phyloP scores from a whole-genome alignment of 2,888 invertebrate genomes.

The Rhodophaea formosa region DNA sequence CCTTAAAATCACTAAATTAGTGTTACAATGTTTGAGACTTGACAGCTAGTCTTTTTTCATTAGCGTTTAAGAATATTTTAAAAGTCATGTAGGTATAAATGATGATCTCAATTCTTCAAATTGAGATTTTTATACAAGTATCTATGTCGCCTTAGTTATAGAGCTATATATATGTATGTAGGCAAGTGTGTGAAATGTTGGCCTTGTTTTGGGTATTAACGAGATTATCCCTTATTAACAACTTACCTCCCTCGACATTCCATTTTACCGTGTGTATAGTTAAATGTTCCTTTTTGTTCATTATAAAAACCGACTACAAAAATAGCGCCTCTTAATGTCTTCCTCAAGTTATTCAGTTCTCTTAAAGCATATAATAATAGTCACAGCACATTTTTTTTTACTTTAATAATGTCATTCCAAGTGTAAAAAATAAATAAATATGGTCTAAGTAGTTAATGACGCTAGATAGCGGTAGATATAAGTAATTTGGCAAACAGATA shows the following conservation, averaged over 20 bases:
- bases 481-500: not conserved
- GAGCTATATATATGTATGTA: too few relatives aligned
- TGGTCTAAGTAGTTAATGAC: constrained; percentile 36
- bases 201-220: constrained; percentile 11
- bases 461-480: constrained; percentile 32
- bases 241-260: constrained; percentile 31
- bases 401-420: constrained; percentile 40
- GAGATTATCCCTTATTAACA: constrained; percentile 21
- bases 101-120: not conserved
- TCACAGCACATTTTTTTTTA: not conserved
- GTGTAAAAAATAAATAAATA: constrained; percentile 25
- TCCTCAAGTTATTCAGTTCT: not conserved
- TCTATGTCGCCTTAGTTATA: not conserved
- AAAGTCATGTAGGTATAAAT: not conserved
- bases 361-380: not conserved
- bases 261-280: constrained; percentile 21
- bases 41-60: constrained; percentile 25
- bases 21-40: constrained; percentile 25
- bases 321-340: not conserved
- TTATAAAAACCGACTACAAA: not conserved
- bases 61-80: not conserved
- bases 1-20: constrained; percentile 23
- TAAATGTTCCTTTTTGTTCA: constrained; percentile 12
- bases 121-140: not conserved
- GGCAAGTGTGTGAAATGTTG: not conserved